Conservation (phyloP, 35 echinoderm and acorn worm species). For the Ophiothrix spiculata region DNA sequence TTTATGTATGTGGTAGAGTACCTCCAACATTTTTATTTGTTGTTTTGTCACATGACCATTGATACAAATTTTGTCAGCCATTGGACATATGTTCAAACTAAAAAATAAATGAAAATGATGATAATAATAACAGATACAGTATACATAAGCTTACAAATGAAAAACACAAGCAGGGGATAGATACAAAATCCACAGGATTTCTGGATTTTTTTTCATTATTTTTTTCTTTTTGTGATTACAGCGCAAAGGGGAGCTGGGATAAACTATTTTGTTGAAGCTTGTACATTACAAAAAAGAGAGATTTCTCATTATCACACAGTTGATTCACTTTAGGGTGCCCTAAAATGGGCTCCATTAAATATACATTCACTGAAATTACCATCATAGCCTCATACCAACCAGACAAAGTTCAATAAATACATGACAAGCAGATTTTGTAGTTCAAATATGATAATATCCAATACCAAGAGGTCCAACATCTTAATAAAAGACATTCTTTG, state of each 20-base stretch:
- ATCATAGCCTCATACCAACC: background rate
- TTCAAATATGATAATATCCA: background rate
- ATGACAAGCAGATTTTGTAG: background rate
- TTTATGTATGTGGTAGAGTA: background rate
- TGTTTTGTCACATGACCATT: background rate
- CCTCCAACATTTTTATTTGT: background rate
- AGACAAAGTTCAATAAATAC: background rate
- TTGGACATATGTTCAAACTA: background rate
- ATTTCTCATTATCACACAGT: background rate
- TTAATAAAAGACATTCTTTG: background rate
- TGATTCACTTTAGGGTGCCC: background rate
- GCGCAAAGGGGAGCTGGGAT: background rate
- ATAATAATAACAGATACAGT: background rate
- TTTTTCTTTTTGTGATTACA: too few species aligned
- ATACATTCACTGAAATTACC: background rate
- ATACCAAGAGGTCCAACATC: too few species aligned
- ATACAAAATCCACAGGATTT: background rate
- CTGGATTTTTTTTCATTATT: background rate
- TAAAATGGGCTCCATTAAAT: background rate
- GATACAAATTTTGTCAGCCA: conserved; percentile 1
- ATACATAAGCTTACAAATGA: background rate
- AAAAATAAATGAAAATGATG: background rate
- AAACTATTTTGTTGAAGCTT: background rate
- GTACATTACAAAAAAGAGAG: conserved; percentile 4
- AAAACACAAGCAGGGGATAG: background rate